Evolutionary conservation across 64 coral and sea anemone species (phyloP), one percentile per base, ranked within the genome.

Genomic region (Montipora capricornis): DNA sequence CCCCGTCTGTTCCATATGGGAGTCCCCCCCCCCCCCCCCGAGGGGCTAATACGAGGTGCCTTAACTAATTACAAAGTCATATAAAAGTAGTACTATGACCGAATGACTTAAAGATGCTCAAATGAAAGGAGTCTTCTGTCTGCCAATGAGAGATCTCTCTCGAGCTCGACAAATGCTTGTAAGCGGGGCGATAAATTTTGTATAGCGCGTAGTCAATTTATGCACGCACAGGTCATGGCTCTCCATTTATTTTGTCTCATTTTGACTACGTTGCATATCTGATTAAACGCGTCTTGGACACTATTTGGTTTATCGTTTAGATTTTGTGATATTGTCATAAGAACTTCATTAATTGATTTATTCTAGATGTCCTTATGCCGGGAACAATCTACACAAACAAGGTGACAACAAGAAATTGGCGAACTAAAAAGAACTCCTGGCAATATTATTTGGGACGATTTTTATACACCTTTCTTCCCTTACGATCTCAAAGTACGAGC

Each of bases 321-420:
- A 68, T 51, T 70, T 46, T 2, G 17, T 71, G 59, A 67, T 59
- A 68, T 68, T 68, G 14, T 47, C 14, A 47, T 46, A 68, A 84
- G 68, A 68, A 64, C 44, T 86, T 86, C 81, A 86, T 70, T 86
- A 86, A 70, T 86, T 44, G 67, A 45, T 86, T 86, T 86, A 68
- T 24, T 47, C 2, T 68, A 46, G 44, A 13, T 86, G 82, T 49
- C 47, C 19, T 71, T 50, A 14, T 22, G 45, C 10, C 66, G 20
- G 64, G 17, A 50, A 69, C 16, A 84, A 68, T 10, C 7, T 53
- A 85, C 15, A 49, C 24, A 73, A 49, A 73, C 16, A 6, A 19
- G 45, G 71, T 7, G 14, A 11, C 16, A n/a, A 73, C 49, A 73
- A 37, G 17, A 9, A 49, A 17, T 64, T 46, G 26, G 13, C 37